phyloP scores from a whole-genome alignment of 2,797 vertebrate species.

The Anguilla megastoma region DNA sequence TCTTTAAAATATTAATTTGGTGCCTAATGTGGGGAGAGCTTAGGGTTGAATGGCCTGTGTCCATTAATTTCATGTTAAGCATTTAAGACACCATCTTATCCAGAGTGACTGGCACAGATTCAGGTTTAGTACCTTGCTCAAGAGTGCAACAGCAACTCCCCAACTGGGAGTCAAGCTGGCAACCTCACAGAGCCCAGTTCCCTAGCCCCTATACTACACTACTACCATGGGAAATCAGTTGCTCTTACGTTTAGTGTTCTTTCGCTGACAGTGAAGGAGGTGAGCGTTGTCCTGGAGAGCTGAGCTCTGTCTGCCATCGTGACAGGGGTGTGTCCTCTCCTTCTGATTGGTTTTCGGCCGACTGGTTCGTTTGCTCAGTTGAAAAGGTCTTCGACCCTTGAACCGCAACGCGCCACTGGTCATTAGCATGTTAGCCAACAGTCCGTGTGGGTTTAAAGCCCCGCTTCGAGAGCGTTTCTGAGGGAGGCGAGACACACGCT shows the following conservation, averaged over 20 bases:
- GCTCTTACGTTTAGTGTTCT: not conserved
- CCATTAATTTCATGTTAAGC: not conserved
- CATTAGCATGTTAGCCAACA: slow-evolving; percentile 29
- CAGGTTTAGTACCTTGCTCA: not conserved
- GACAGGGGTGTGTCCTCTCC: not conserved
- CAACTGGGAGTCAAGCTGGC: not conserved
- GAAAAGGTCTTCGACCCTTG: not conserved
- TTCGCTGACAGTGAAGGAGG: not conserved
- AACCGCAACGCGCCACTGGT: not conserved
- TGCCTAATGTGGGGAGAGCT: too few relatives aligned
- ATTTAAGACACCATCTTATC: too few relatives aligned
- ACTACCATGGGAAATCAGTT: not conserved
- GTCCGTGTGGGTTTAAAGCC: not conserved
- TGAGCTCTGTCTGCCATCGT: not conserved
- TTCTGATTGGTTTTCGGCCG: slow-evolving; percentile 8
- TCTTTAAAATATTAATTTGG: too few relatives aligned
- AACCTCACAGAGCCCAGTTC: not conserved
- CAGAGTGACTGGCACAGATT: not conserved
- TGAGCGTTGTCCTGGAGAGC: not conserved
- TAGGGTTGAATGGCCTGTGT: too few relatives aligned
- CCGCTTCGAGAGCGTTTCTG: not conserved
- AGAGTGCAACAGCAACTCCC: not conserved
- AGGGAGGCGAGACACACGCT: not conserved
- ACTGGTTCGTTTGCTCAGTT: slow-evolving; percentile 17
- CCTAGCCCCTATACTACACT: not conserved